Evolutionary conservation across 1,140 invertebrate genomes (phyloP).

Genomic region (Papilio polyxenes): DNA sequence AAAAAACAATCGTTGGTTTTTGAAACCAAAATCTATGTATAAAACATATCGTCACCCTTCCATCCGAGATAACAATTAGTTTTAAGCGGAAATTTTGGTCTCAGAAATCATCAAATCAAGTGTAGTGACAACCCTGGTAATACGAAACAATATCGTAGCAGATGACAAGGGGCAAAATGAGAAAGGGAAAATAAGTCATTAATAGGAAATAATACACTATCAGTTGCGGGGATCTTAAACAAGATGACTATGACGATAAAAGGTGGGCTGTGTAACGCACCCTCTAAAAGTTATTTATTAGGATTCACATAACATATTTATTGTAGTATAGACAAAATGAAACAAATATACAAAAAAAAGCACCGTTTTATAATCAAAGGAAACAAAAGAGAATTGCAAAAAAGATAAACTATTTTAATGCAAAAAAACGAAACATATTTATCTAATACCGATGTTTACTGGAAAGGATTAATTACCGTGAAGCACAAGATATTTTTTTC

Average conservation of each 20-base stretch:
- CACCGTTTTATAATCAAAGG: neutral
- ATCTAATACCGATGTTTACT: neutral
- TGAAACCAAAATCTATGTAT: too few species aligned
- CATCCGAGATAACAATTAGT: too few species aligned
- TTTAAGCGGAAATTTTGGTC: too few species aligned
- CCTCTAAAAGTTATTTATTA: conserved; percentile 45
- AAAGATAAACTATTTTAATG: too few species aligned
- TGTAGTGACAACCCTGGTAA: conserved; percentile 20
- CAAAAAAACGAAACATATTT: neutral
- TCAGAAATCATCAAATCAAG: neutral
- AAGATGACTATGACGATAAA: conserved; percentile 58
- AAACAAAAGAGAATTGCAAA: neutral
- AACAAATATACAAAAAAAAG: neutral
- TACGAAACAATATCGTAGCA: conserved; percentile 15
- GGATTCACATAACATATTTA: neutral
- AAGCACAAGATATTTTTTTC: neutral
- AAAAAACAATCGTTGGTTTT: too few species aligned
- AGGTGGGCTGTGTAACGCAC: conserved; percentile 45
- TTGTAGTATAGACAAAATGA: neutral
- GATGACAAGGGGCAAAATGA: conserved; percentile 46
- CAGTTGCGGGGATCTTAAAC: conserved; percentile 57
- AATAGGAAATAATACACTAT: conserved; percentile 67
- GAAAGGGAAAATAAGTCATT: conserved; percentile 69
- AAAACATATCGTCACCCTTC: too few species aligned
- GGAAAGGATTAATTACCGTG: neutral